phyloP scores from a whole-genome alignment of 2,113 vertebrate species.

The Chloroceryle aenea region DNA sequence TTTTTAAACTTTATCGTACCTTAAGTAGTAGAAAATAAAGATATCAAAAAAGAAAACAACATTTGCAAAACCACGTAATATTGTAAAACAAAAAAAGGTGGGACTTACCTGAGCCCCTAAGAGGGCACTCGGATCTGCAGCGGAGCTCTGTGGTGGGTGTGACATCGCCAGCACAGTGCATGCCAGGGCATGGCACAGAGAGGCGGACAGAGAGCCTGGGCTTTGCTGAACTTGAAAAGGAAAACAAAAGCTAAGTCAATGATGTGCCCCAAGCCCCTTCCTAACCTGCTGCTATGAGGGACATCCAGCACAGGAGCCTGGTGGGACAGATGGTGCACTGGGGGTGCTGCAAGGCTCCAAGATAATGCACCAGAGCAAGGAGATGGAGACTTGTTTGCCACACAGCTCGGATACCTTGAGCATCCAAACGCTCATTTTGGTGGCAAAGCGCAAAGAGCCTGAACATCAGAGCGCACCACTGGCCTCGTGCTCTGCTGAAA shows the following conservation, averaged over 20 bases:
- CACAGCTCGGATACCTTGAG: accelerated
- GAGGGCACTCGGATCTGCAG: conserved; percentile 45
- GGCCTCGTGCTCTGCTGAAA: background rate
- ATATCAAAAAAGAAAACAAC: conserved; percentile 31
- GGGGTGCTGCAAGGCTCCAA: background rate
- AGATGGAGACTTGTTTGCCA: background rate
- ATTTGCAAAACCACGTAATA: conserved; percentile 74
- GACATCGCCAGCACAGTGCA: conserved; percentile 63
- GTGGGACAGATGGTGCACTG: background rate
- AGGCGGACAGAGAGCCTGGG: conserved; percentile 28
- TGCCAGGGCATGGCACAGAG: conserved; percentile 57
- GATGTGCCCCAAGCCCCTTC: background rate
- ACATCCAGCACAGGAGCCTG: conserved; percentile 11
- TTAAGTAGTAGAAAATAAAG: conserved; percentile 30
- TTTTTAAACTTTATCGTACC: background rate
- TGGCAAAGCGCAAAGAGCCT: background rate
- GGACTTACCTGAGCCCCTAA: conserved; percentile 68
- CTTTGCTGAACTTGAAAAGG: conserved; percentile 68
- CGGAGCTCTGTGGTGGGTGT: conserved; percentile 53
- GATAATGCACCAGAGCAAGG: background rate
- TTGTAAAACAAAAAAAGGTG: conserved; percentile 71
- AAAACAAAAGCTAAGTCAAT: conserved; percentile 69
- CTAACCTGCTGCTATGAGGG: background rate
- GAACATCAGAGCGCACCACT: background rate
- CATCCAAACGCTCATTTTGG: background rate